Evolutionary conservation across 2,797 vertebrate genomes (phyloP).

Genomic region (Rachycentron canadum): DNA sequence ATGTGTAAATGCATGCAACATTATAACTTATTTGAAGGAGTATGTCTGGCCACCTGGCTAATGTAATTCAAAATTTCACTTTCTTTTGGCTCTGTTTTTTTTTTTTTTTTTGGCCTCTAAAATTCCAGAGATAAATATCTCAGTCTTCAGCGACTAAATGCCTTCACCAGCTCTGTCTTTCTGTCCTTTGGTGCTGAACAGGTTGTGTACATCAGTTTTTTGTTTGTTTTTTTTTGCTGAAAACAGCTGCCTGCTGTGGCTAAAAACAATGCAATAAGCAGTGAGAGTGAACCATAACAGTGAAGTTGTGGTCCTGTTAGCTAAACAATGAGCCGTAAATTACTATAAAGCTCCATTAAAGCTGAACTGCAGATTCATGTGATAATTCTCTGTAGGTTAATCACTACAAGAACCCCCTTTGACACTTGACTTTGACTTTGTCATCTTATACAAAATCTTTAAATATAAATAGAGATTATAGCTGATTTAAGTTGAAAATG

Average conservation of each 20-base stretch:
- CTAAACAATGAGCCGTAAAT: not conserved
- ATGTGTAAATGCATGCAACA: not conserved
- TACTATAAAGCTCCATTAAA: not conserved
- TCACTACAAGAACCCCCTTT: not conserved
- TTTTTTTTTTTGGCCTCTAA: not conserved
- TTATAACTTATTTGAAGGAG: not conserved
- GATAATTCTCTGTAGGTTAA: not conserved
- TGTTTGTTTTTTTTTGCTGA: not conserved
- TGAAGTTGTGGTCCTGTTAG: not conserved
- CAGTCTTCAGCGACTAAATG: not conserved
- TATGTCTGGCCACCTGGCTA: not conserved
- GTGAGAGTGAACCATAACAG: not conserved
- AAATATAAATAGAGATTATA: not conserved
- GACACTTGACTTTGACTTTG: too few relatives aligned
- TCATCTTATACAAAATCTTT: slow-evolving; percentile 5
- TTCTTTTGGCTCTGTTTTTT: not conserved
- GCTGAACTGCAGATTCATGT: not conserved
- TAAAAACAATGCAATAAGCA: not conserved
- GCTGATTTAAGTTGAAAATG: not conserved
- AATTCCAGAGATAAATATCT: not conserved
- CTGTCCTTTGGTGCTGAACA: not conserved
- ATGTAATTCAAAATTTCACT: not conserved
- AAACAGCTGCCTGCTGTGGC: not conserved
- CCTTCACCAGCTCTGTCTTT: not conserved
- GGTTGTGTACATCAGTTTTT: not conserved